Percentiles rank a stretch among this genome's conserved stretches.
These are phyloP conservation scores for Drosophila monieri DNA, from an alignment of 2,888 invertebrate genomes.

Conservation along the genomic window DNA sequence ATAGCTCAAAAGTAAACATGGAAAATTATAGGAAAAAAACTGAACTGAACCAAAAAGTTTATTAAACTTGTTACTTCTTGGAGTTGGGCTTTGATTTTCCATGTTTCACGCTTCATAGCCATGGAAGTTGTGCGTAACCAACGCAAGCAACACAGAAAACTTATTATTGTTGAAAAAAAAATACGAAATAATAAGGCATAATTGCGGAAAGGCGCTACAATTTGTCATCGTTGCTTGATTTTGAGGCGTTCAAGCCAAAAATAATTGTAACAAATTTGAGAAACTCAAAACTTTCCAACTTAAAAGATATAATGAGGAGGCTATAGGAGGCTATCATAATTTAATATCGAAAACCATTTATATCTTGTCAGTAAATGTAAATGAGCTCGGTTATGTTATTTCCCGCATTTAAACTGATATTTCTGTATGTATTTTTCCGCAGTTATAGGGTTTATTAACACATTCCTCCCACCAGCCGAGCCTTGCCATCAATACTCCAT, in stretches of 20 bases:
- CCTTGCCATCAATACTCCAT: conserved; percentile 13
- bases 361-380: conserved; percentile 18
- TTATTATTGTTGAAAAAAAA: conserved; percentile 8
- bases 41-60: not conserved
- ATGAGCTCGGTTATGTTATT: conserved; percentile 15
- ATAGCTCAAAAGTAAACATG: conserved; percentile 25
- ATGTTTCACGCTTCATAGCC: conserved; percentile 36
- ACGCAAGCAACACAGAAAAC: conserved; percentile 5
- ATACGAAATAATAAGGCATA: conserved; percentile 15
- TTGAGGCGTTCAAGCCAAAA: not conserved
- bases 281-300: not conserved
- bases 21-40: conserved; percentile 18
- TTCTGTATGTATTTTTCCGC: conserved; percentile 1
- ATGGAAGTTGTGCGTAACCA: conserved; percentile 36
- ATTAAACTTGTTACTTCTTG: conserved; percentile 39
- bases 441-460: conserved; percentile 33
- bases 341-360: not conserved
- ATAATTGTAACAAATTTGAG: not conserved
- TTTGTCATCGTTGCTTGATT: conserved; percentile 2
- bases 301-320: too few relatives aligned
- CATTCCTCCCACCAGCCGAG: conserved; percentile 3
- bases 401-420: conserved; percentile 24
- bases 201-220: conserved; percentile 7
- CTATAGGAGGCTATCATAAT: too few relatives aligned
- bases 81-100: conserved; percentile 23